These are phyloP conservation scores for Trichonephila clavipes DNA, from an alignment of 1,140 invertebrate species.

Conservation along the genomic window DNA sequence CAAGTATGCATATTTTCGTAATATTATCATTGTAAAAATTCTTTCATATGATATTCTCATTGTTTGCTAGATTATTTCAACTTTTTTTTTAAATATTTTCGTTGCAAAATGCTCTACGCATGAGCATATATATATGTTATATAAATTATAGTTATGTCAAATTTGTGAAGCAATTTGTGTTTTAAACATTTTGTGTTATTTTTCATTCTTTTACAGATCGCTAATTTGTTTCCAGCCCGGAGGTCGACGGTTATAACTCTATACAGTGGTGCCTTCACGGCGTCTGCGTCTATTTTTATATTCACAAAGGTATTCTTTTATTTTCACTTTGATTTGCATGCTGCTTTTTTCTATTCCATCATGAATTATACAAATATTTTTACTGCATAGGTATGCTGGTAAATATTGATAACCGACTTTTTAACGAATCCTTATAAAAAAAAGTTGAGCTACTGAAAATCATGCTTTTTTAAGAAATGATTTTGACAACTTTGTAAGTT, in stretches of 20 bases:
- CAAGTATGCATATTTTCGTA: not conserved
- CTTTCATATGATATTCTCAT: not conserved
- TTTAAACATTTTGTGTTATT: not conserved
- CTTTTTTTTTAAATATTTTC: not conserved
- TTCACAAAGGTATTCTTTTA: constrained; percentile 71
- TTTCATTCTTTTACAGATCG: constrained; percentile 61
- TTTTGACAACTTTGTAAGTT: too few species aligned
- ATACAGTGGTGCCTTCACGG: constrained; percentile 78
- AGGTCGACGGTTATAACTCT: constrained; percentile 78
- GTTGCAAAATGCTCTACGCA: not conserved
- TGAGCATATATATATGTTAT: not conserved
- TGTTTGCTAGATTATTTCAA: not conserved
- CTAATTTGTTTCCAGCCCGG: constrained; percentile 77
- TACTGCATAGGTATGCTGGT: too few species aligned
- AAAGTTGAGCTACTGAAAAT: too few species aligned
- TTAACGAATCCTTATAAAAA: too few species aligned
- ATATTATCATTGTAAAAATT: not conserved
- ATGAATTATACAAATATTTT: not conserved
- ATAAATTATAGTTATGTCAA: not conserved
- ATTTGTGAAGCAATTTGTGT: not conserved
- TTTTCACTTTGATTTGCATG: not conserved
- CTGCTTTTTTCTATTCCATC: not conserved
- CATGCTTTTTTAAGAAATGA: too few species aligned
- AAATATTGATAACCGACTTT: too few species aligned
- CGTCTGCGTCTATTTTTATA: constrained; percentile 78